Evolutionary conservation across 2,797 vertebrate species (phyloP).

Genomic region (Coregonus ussuriensis): DNA sequence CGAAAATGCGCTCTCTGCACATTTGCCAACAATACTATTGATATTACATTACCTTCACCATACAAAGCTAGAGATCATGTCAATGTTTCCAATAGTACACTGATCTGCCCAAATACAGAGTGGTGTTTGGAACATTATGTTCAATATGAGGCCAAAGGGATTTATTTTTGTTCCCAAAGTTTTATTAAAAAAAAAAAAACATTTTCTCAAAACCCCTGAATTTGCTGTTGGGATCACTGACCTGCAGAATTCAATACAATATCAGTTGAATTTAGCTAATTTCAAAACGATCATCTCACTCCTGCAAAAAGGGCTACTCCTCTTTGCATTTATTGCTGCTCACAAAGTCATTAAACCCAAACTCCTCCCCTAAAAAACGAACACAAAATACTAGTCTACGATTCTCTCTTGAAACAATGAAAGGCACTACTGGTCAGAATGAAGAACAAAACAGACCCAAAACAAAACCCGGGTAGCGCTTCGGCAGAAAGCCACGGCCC

Average conservation of each 20-base stretch:
- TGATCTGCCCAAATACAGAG: constrained; percentile 66
- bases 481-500: too few species aligned
- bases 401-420: constrained; percentile 91
- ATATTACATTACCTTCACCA: constrained; percentile 84
- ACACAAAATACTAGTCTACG: constrained; percentile 76
- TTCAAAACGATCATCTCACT: constrained; percentile 78
- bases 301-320: constrained; percentile 69
- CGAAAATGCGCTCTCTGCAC: constrained; percentile 74
- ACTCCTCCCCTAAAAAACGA: constrained; percentile 57
- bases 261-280: constrained; percentile 78
- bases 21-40: constrained; percentile 85
- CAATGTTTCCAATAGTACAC: constrained; percentile 68
- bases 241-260: constrained; percentile 96
- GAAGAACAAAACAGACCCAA: constrained; percentile 76
- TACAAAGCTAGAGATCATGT: constrained; percentile 74
- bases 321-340: constrained; percentile 90
- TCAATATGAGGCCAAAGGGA: constrained; percentile 77
- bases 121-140: constrained; percentile 74
- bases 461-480: constrained; percentile 34
- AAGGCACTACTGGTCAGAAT: constrained; percentile 99
- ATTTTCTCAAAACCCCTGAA: constrained; percentile 85
- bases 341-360: constrained; percentile 71
- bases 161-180: constrained; percentile 80
- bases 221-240: constrained; percentile 90
- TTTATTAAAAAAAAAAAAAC: constrained; percentile 54